Percentiles rank a stretch among this genome's conserved stretches.
phyloP scores from a whole-genome alignment of 2,888 invertebrate genomes.

The Troides helena region DNA sequence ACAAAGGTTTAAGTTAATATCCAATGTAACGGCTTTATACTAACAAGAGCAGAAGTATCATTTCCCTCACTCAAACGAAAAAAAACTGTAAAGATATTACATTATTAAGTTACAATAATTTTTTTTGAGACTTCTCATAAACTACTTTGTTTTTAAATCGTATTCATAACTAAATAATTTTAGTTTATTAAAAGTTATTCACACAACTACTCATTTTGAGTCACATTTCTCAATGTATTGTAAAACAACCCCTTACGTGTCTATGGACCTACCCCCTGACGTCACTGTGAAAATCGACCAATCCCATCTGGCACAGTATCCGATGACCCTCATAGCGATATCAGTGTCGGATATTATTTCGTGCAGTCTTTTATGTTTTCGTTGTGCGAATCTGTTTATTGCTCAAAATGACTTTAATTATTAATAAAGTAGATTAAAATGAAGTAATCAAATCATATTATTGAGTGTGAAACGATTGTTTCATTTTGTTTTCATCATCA shows the following conservation, averaged over 20 bases:
- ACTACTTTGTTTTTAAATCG: no score
- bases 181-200: not conserved
- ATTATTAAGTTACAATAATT: no score
- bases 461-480: conserved; percentile 60
- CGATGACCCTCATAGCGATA: conserved; percentile 67
- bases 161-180: no score
- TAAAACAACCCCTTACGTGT: conserved; percentile 60
- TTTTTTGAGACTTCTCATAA: no score
- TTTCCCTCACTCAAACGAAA: no score
- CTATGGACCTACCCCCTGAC: conserved; percentile 80
- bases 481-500: conserved; percentile 59
- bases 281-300: conserved; percentile 83
- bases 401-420: conserved; percentile 58
- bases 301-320: conserved; percentile 78
- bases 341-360: conserved; percentile 64
- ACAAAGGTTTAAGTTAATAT: no score
- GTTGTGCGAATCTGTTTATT: conserved; percentile 63
- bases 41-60: no score
- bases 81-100: no score
- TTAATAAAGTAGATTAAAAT: conserved; percentile 68
- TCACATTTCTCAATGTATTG: conserved; percentile 13
- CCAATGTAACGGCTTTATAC: no score
- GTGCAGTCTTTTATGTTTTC: conserved; percentile 71
- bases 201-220: not conserved
- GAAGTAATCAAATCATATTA: conserved; percentile 44